Percentiles rank a stretch among this genome's conserved stretches.
Evolutionary conservation across 2,888 invertebrate species (phyloP).

Genomic region (Ochlodes sylvanus): DNA sequence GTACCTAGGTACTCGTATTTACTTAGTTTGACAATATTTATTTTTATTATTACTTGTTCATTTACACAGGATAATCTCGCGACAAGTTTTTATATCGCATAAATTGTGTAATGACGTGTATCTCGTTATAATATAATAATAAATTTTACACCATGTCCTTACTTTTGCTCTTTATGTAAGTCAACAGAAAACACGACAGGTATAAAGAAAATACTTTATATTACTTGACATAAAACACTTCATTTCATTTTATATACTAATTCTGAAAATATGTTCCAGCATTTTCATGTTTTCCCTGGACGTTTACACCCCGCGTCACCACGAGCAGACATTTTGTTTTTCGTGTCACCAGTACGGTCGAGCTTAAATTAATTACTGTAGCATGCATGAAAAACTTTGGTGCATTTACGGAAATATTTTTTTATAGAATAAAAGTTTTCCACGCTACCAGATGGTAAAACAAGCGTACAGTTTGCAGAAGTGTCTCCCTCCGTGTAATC

Average conservation of each 20-base stretch:
- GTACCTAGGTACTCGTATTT: too few species aligned
- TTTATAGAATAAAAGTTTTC: neutral
- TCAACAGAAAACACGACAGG: neutral
- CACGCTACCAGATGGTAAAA: neutral
- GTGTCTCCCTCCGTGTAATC: too few species aligned
- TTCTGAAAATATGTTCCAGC: conserved; percentile 9
- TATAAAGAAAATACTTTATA: neutral
- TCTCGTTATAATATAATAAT: too few species aligned
- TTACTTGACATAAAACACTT: neutral
- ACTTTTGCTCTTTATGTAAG: neutral
- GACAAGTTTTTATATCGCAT: too few species aligned
- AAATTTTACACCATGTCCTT: neutral
- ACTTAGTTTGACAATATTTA: too few species aligned
- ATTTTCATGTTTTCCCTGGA: conserved; percentile 25
- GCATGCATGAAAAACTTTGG: conserved; percentile 15
- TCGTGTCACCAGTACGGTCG: conserved; percentile 8
- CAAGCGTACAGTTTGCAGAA: neutral
- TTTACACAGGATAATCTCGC: too few species aligned
- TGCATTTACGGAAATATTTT: neutral
- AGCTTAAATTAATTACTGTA: conserved; percentile 29
- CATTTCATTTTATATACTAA: conserved; percentile 3
- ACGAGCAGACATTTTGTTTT: conserved; percentile 21
- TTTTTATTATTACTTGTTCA: too few species aligned
- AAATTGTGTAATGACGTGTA: too few species aligned
- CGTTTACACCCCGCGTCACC: conserved; percentile 13